These are phyloP conservation scores for Nicator chloris DNA, from an alignment of 2,113 vertebrate genomes.

Conservation along the genomic window DNA sequence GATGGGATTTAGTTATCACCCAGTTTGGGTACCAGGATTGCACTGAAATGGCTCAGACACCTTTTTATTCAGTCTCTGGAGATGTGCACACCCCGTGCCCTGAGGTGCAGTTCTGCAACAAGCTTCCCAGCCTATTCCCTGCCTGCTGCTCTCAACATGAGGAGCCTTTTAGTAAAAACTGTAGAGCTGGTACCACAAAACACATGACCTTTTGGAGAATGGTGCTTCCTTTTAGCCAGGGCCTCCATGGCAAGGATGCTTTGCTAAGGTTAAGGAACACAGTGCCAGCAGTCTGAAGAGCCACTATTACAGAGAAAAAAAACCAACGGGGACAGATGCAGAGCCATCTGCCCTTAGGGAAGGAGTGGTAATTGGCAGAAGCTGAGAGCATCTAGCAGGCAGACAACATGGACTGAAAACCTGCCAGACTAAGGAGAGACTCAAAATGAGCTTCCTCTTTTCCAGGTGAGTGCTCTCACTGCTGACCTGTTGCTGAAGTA, in stretches of 20 bases:
- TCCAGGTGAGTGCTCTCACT: not conserved
- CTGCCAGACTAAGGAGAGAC: not conserved
- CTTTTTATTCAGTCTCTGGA: not conserved
- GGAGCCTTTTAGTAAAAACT: not conserved
- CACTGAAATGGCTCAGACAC: not conserved
- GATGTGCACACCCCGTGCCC: accelerated
- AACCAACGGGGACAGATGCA: accelerated
- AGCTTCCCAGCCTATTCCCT: not conserved
- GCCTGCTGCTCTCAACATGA: not conserved
- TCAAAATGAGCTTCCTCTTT: not conserved
- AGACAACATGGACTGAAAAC: not conserved
- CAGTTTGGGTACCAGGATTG: not conserved
- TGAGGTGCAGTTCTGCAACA: not conserved
- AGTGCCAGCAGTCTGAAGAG: not conserved
- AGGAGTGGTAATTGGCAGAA: not conserved
- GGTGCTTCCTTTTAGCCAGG: not conserved
- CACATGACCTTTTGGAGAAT: not conserved
- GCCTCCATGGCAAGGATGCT: not conserved
- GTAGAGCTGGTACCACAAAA: not conserved
- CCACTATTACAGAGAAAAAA: not conserved
- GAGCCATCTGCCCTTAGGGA: not conserved
- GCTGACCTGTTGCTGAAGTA: not conserved
- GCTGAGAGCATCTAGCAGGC: not conserved
- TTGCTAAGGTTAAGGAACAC: not conserved
- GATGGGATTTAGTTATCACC: not conserved